Evolutionary conservation across 2,797 vertebrate species (phyloP).

Genomic region (Acanthurus lineatus): DNA sequence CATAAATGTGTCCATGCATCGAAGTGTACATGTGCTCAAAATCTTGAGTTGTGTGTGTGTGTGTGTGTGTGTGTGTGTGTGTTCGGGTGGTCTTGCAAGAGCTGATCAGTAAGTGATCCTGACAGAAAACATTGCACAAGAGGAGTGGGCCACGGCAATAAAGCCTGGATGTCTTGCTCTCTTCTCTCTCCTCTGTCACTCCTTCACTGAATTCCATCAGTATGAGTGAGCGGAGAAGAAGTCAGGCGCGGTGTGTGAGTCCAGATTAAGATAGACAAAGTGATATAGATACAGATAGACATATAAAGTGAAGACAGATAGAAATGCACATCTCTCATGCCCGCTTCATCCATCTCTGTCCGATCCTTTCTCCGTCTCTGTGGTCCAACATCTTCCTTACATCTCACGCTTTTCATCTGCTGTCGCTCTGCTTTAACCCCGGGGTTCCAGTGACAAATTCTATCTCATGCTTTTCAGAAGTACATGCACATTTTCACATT

Average conservation of each 20-base stretch:
- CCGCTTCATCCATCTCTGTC: slow-evolving; percentile 75
- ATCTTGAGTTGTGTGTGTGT: not conserved
- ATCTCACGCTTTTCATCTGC: slow-evolving; percentile 59
- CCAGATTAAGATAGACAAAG: slow-evolving; percentile 65
- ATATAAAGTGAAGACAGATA: slow-evolving; percentile 67
- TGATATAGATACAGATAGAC: slow-evolving; percentile 71
- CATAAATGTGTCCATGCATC: not conserved
- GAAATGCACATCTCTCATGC: slow-evolving; percentile 61
- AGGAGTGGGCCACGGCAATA: slow-evolving; percentile 53
- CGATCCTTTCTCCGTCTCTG: slow-evolving; percentile 49
- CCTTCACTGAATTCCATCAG: slow-evolving; percentile 56
- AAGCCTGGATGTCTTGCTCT: slow-evolving; percentile 40
- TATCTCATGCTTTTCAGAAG: slow-evolving; percentile 21
- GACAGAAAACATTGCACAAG: slow-evolving; percentile 63
- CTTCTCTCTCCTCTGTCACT: slow-evolving; percentile 4
- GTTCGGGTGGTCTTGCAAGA: slow-evolving; percentile 32
- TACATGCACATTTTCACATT: slow-evolving; percentile 32
- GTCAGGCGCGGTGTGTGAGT: slow-evolving; percentile 51
- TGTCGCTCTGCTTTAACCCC: slow-evolving; percentile 45
- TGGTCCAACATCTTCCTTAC: slow-evolving; percentile 51
- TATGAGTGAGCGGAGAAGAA: slow-evolving; percentile 43
- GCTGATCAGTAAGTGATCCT: slow-evolving; percentile 51
- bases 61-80: slow-evolving; percentile 9
- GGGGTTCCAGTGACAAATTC: slow-evolving; percentile 37
- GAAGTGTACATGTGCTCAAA: not conserved